Evolutionary conservation across 2,888 invertebrate genomes (phyloP).

Genomic region (Pogonocherus hispidulus): DNA sequence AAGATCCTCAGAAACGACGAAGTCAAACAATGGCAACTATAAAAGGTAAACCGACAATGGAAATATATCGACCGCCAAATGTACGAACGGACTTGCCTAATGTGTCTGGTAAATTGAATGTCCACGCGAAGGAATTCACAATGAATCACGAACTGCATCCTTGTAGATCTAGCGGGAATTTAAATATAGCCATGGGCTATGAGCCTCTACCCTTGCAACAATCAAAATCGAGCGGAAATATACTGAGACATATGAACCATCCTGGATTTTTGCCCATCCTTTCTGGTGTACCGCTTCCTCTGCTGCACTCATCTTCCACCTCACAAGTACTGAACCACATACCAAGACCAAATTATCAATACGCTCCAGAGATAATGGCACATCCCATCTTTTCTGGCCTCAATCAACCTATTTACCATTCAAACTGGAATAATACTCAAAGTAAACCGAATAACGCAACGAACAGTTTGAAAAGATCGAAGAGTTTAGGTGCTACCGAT

Average conservation of each 20-base stretch:
- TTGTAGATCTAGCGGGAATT: slow-evolving; percentile 66
- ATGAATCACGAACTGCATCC: slow-evolving; percentile 77
- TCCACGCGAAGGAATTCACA: slow-evolving; percentile 91
- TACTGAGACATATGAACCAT: slow-evolving; percentile 73
- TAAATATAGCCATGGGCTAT: slow-evolving; percentile 59
- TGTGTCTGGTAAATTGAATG: slow-evolving; percentile 77
- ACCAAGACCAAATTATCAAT: slow-evolving; percentile 74
- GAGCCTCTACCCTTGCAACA: slow-evolving; percentile 66
- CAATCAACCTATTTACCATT: slow-evolving; percentile 54
- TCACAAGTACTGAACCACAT: slow-evolving; percentile 75
- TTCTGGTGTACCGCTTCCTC: slow-evolving; percentile 60
- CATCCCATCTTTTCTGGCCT: slow-evolving; percentile 70
- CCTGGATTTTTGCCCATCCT: slow-evolving; percentile 60
- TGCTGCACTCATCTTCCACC: slow-evolving; percentile 75
- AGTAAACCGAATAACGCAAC: slow-evolving; percentile 60
- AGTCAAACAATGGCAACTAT: slow-evolving; percentile 79
- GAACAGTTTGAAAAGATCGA: slow-evolving; percentile 79
- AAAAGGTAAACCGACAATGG: slow-evolving; percentile 86
- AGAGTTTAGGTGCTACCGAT: slow-evolving; percentile 85
- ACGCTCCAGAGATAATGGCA: slow-evolving; percentile 60
- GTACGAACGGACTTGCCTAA: slow-evolving; percentile 63
- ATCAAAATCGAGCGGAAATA: slow-evolving; percentile 75
- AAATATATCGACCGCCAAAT: slow-evolving; percentile 90
- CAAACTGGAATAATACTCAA: slow-evolving; percentile 49
- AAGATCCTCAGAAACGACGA: slow-evolving; percentile 74